A percentile compares a stretch with the other conserved stretches of the same genome.
phyloP scores from a whole-genome alignment of 2,888 invertebrate species.

The Macrophya annulata region DNA sequence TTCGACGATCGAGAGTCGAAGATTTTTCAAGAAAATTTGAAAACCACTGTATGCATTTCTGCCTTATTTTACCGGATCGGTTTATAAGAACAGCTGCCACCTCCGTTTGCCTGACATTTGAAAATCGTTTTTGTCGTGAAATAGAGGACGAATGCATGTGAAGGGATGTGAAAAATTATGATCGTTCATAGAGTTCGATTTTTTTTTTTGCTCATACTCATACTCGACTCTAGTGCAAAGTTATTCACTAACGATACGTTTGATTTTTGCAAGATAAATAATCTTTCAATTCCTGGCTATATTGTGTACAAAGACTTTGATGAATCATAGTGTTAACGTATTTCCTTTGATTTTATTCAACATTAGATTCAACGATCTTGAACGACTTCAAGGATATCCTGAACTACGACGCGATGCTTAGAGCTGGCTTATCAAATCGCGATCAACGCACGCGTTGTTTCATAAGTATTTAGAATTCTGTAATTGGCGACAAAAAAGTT shows the following conservation, averaged over 20 bases:
- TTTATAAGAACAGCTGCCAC: slow-evolving; percentile 26
- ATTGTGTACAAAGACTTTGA: background rate
- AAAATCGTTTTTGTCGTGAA: slow-evolving; percentile 43
- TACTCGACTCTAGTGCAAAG: background rate
- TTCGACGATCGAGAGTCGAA: background rate
- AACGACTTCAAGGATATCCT: background rate
- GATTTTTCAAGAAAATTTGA: background rate
- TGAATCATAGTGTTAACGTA: background rate
- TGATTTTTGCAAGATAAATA: background rate
- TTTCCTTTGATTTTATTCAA: background rate
- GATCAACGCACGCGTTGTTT: background rate
- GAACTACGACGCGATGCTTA: background rate
- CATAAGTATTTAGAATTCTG: background rate
- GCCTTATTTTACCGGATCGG: background rate
- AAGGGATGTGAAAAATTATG: slow-evolving; percentile 42
- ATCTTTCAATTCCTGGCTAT: background rate
- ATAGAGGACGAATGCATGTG: slow-evolving; percentile 23
- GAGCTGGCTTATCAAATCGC: background rate
- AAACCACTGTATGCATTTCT: background rate
- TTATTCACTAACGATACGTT: background rate
- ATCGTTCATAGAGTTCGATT: background rate
- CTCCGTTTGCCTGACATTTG: background rate
- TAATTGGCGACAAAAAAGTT: background rate
- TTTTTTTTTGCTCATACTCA: background rate
- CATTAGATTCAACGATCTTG: background rate